Conservation (phyloP, 2,797 vertebrate species). For the Sebastes miniatus region DNA sequence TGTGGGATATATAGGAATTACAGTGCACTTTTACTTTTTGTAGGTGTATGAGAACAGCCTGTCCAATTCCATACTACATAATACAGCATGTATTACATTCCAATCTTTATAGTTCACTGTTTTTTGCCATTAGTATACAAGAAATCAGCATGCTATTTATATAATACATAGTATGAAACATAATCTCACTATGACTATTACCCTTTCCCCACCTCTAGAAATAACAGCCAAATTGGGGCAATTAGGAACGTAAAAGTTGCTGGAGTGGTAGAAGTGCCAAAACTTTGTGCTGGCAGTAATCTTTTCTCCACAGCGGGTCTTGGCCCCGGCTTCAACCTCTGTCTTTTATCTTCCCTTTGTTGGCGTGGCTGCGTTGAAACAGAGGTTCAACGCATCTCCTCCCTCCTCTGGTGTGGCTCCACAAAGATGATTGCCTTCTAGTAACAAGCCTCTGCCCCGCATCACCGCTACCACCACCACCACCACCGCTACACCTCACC, state of each 20-base stretch:
- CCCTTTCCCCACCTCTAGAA: constrained; percentile 27
- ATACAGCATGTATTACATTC: background rate
- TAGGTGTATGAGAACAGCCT: background rate
- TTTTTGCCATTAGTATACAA: background rate
- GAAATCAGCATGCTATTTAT: background rate
- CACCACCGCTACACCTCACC: constrained; percentile 50
- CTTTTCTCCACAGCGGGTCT: constrained; percentile 91
- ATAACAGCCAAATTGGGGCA: constrained; percentile 70
- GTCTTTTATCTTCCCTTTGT: constrained; percentile 96
- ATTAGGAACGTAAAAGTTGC: constrained; percentile 71
- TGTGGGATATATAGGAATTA: background rate
- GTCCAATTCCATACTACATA: background rate
- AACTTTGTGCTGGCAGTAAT: constrained; percentile 78
- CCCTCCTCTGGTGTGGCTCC: constrained; percentile 87
- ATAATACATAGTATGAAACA: background rate
- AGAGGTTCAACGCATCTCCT: constrained; percentile 80
- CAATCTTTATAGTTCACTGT: background rate
- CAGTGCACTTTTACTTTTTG: background rate
- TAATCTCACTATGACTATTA: background rate
- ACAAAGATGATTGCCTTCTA: constrained; percentile 95
- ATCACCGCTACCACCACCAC: constrained; percentile 49
- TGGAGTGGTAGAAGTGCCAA: constrained; percentile 64
- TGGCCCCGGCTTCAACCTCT: constrained; percentile 90
- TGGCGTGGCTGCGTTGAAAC: constrained; percentile 86
- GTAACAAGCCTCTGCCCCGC: constrained; percentile 78